Evolutionary conservation across 2,888 invertebrate genomes (phyloP), one percentile per base, ranked within the genome.

Genomic region (Drosophila basisetae): DNA sequence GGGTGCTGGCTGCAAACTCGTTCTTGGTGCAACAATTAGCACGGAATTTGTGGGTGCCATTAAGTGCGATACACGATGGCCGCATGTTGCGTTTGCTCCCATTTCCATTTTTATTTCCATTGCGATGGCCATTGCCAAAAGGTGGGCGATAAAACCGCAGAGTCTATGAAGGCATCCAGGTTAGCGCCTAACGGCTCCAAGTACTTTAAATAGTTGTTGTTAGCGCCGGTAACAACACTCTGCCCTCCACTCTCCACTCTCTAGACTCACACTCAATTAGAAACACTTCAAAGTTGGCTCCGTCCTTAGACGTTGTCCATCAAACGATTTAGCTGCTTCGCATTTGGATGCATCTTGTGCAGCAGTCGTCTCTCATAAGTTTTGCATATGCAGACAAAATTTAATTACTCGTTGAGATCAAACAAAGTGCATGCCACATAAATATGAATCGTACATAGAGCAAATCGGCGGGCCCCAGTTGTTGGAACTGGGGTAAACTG

Each of bases 361-460:
- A 68, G 60, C 54, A 54, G 58, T 54, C 65, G 69, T 66, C 58
- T 67, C 50, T 76, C 67, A 73, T 80, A 78, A 67, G 80, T 75
- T 72, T 55, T 28, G 65, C 63, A 52, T 60, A 49, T 52, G 85
- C 91, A 91, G 91, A 91, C 91, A 67, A 78, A 80, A 83, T 78
- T 78, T 84, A 91, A 92, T 91, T 92, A 82, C 82, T 68, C 91
- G 79, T 81, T 82, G 81, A 92, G 91, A 92, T 92, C 91, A 92
- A 92, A 92, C 92, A 91, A 84, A 91, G 82, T 91, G 91, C 90
- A 92, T 81, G 92, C 92, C 79, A 90, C 90, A 91, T 92, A 90
- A 91, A 92, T 91, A 86, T 79, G 83, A 72, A 77, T 72, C 25
- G 43, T 60, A 68, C 76, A 54, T 62, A 70, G 66, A 68, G 30